Percentiles rank a stretch among this genome's conserved stretches.
Evolutionary conservation across 2,888 invertebrate genomes (phyloP).

Genomic region (Megaustenia siamemsis): DNA sequence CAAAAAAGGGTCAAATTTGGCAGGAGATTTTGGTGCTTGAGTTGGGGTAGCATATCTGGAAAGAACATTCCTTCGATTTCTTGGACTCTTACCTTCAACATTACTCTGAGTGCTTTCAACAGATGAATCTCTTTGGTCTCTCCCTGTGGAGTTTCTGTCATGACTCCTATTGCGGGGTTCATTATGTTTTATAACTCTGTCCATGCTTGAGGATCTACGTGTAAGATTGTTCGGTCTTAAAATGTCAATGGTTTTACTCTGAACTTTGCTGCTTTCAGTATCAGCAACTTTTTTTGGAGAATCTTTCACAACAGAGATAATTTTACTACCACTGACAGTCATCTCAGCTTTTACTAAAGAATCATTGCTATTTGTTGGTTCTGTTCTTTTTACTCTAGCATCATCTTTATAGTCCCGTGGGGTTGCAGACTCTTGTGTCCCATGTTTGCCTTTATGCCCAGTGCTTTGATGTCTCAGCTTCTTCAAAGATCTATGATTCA

Average conservation of each 20-base stretch:
- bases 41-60: conserved; percentile 22
- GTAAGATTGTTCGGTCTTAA: neutral
- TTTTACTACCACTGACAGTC: no score
- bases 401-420: neutral
- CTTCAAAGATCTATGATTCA: neutral
- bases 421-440: neutral
- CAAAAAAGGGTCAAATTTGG: neutral
- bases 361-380: neutral
- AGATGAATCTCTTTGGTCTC: conserved; percentile 37
- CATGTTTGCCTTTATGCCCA: neutral
- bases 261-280: neutral
- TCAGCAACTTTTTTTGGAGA: neutral
- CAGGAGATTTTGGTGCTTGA: neutral
- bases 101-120: conserved; percentile 47
- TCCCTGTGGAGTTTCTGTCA: neutral
- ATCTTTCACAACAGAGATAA: neutral
- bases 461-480: neutral
- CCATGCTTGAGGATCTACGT: conserved; percentile 33
- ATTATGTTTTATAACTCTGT: conserved; percentile 11
- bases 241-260: neutral
- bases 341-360: neutral
- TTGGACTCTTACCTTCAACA: conserved; percentile 26
- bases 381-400: neutral
- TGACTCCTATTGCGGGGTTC: conserved; percentile 28
- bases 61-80: conserved; percentile 18